Conservation (phyloP, 1,140 invertebrate genomes). For the Telenomus remus region DNA sequence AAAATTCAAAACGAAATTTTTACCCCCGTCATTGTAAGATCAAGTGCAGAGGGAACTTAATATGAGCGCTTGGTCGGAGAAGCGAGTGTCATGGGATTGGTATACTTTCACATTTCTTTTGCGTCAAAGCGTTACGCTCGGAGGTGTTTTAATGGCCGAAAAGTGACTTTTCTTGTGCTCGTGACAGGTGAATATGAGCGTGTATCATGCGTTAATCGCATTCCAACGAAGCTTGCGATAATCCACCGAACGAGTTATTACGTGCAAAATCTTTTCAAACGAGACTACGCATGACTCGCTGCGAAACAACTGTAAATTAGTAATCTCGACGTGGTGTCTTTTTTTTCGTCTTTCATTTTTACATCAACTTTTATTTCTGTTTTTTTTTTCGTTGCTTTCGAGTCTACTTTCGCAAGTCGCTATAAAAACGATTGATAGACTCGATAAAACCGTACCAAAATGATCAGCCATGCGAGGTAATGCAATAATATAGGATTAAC, state of each 20-base stretch:
- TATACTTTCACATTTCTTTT: constrained; percentile 27
- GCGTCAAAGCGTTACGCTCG: constrained; percentile 4
- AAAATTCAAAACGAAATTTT: not conserved
- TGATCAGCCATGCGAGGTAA: constrained; percentile 37
- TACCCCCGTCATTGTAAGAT: not conserved
- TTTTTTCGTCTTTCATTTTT: too few species aligned
- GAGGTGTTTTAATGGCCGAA: constrained; percentile 15
- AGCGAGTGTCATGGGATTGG: too few species aligned
- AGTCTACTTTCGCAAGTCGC: constrained; percentile 45
- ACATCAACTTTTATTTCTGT: not conserved
- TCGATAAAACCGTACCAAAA: constrained; percentile 51
- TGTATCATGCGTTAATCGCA: not conserved
- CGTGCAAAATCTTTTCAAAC: constrained; percentile 54
- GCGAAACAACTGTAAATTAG: constrained; percentile 49
- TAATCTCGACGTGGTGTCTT: constrained; percentile 39
- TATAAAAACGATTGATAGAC: constrained; percentile 52
- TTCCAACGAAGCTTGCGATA: constrained; percentile 41
- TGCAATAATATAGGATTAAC: constrained; percentile 9
- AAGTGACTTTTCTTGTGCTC: constrained; percentile 16
- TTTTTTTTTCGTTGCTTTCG: constrained; percentile 24
- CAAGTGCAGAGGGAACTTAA: not conserved
- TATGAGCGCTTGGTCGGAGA: too few species aligned
- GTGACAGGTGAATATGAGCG: constrained; percentile 34
- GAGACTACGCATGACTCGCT: constrained; percentile 38
- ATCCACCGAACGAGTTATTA: constrained; percentile 49